phyloP scores from a whole-genome alignment of 2,888 invertebrate species.

The Thymelicus sylvestris region DNA sequence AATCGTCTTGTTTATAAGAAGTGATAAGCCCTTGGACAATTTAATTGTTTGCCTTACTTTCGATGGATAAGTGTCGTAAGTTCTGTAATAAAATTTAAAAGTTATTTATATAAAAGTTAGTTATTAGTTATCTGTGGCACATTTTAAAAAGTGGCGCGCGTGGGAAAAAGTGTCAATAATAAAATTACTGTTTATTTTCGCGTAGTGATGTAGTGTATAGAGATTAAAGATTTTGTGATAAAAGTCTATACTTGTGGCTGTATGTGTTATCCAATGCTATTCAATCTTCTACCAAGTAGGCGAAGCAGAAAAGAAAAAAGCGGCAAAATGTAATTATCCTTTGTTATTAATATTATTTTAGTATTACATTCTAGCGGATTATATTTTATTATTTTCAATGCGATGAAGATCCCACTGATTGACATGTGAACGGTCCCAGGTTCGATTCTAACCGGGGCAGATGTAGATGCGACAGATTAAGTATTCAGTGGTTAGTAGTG shows the following conservation, averaged over 20 bases:
- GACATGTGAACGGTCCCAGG: no score
- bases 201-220: background rate
- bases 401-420: no score
- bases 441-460: no score
- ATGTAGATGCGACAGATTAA: no score
- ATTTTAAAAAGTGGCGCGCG: slow-evolving; percentile 3
- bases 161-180: background rate
- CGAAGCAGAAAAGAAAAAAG: background rate
- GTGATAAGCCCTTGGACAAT: background rate
- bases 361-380: background rate
- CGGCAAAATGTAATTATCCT: slow-evolving; percentile 28
- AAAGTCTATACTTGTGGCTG: background rate
- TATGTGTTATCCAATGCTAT: background rate
- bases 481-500: no score
- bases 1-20: slow-evolving; percentile 17
- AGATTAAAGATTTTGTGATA: background rate
- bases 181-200: background rate
- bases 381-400: background rate
- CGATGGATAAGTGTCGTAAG: slow-evolving; percentile 15
- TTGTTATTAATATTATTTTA: background rate
- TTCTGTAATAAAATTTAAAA: background rate
- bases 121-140: slow-evolving; percentile 6
- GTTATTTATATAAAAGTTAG: background rate
- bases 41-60: slow-evolving; percentile 13
- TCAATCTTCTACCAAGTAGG: background rate